A percentile compares a stretch with the other conserved stretches of the same genome.
phyloP scores from a whole-genome alignment of 2,797 vertebrate species.

The Caiman crocodilus region DNA sequence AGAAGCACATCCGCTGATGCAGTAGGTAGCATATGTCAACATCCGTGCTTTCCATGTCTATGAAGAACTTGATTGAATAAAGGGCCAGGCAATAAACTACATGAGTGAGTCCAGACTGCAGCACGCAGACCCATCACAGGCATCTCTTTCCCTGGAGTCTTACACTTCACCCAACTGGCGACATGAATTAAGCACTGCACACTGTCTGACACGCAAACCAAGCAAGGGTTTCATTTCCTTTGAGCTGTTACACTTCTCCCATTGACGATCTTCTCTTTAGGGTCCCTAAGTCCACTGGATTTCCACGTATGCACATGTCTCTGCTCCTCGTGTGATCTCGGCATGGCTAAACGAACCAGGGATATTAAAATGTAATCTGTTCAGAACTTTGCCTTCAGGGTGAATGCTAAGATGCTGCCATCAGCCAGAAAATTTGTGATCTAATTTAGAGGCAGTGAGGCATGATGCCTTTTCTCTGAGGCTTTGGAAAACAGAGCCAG shows the following conservation, averaged over 20 bases:
- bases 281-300: constrained; percentile 5
- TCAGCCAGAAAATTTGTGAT: constrained; percentile 86
- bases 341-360: constrained; percentile 63
- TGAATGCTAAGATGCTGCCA: constrained; percentile 80
- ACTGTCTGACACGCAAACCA: neutral
- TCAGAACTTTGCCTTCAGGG: constrained; percentile 83
- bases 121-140: neutral
- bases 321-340: constrained; percentile 36
- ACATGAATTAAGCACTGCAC: neutral
- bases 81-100: neutral
- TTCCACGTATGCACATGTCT: constrained; percentile 29
- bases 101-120: constrained; percentile 10
- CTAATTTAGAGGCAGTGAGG: constrained; percentile 86
- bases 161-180: neutral
- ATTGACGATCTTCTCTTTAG: accelerated
- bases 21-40: neutral
- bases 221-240: neutral
- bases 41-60: neutral
- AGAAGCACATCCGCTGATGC: neutral
- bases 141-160: neutral
- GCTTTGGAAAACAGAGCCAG: constrained; percentile 68
- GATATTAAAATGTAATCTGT: constrained; percentile 82
- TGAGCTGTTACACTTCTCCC: neutral
- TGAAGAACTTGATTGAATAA: constrained; percentile 21
- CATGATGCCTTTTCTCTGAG: constrained; percentile 75